Evolutionary conservation across 2,113 vertebrate species (phyloP).

Genomic region (Pterocles orientalis): DNA sequence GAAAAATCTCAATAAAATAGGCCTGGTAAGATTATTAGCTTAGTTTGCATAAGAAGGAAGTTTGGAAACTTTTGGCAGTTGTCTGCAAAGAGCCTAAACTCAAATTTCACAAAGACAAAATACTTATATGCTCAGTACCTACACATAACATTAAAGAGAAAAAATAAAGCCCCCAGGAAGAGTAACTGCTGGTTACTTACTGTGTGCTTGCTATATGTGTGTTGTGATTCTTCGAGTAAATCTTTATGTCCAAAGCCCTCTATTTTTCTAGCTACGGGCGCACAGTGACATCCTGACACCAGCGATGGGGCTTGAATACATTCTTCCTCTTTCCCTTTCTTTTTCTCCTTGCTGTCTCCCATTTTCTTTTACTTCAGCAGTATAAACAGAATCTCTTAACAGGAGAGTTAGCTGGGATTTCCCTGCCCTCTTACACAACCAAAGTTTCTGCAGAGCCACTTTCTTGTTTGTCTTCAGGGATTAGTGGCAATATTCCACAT

Average conservation of each 20-base stretch:
- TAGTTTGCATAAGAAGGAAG: not conserved
- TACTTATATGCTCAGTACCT: not conserved
- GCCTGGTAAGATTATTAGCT: not conserved
- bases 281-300: conserved; percentile 6
- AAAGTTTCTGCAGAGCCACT: not conserved
- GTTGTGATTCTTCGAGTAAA: not conserved
- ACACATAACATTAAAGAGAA: not conserved
- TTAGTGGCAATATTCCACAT: conserved; percentile 54
- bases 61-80: not conserved
- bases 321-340: not conserved
- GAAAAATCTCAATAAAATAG: not conserved
- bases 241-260: not conserved
- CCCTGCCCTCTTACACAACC: conserved; percentile 14
- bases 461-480: conserved; percentile 51
- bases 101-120: not conserved
- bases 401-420: conserved; percentile 18
- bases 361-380: not conserved
- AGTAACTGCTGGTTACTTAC: not conserved
- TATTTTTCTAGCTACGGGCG: conserved; percentile 1
- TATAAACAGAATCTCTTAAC: conserved; percentile 40
- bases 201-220: not conserved
- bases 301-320: not conserved
- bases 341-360: not conserved
- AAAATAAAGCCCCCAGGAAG: not conserved
- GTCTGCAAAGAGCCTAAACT: not conserved